Conservation (phyloP, 2,797 vertebrate genomes). For the Gymnothorax reevesii region DNA sequence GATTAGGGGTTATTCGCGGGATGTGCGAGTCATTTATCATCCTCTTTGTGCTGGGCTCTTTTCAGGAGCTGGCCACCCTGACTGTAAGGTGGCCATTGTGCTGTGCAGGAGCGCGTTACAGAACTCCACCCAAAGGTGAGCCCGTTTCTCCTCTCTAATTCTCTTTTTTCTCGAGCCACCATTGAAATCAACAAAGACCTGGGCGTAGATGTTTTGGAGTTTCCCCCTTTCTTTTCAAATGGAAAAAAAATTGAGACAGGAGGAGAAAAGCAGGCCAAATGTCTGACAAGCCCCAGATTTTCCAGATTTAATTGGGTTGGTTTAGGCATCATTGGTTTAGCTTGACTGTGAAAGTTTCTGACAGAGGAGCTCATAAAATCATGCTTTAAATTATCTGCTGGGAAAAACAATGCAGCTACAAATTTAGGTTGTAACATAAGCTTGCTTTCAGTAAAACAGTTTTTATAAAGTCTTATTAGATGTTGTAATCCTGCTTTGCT, state of each 20-base stretch:
- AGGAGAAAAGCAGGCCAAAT: conserved; percentile 1
- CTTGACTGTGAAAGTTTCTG: neutral
- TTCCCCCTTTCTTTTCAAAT: neutral
- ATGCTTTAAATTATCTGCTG: neutral
- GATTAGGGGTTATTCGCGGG: neutral
- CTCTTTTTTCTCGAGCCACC: neutral
- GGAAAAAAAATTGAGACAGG: neutral
- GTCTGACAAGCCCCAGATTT: neutral
- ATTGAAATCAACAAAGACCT: neutral
- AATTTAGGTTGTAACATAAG: neutral
- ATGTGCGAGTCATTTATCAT: neutral
- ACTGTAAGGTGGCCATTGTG: conserved; percentile 83
- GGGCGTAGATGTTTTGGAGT: neutral
- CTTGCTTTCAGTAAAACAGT: neutral
- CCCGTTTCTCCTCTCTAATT: neutral
- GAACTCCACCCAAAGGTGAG: conserved; percentile 54
- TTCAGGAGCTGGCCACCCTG: conserved; percentile 85
- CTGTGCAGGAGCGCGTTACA: conserved; percentile 79
- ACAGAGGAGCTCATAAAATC: neutral
- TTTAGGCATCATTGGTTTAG: neutral
- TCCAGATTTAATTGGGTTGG: neutral
- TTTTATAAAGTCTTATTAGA: neutral
- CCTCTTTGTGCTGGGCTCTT: conserved; percentile 25
- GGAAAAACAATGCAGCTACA: neutral
- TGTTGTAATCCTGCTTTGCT: no score